Percentiles rank a stretch among this genome's conserved stretches.
These are phyloP conservation scores for Enteromius thamalakanensis DNA, from an alignment of 2,797 vertebrate species.

Conservation along the genomic window DNA sequence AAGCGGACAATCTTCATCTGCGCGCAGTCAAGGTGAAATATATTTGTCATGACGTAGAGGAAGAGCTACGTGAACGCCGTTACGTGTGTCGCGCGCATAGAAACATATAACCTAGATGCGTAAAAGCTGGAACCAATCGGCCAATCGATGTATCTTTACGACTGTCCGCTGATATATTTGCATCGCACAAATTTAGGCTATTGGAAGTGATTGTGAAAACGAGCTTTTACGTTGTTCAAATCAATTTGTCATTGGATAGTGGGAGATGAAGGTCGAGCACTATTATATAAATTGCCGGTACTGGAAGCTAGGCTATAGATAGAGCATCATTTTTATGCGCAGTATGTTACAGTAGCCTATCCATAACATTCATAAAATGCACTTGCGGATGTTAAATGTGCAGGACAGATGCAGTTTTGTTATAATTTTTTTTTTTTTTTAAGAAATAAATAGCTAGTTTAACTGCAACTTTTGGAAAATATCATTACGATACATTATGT, in stretches of 20 bases:
- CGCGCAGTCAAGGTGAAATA: constrained; percentile 46
- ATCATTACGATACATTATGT: background rate
- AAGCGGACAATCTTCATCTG: constrained; percentile 45
- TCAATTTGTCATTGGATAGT: constrained; percentile 21
- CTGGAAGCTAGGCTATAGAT: background rate
- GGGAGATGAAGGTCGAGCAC: constrained; percentile 9
- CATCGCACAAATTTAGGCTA: background rate
- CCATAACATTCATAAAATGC: background rate
- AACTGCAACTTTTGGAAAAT: background rate
- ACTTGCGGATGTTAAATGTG: background rate
- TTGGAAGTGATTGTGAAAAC: background rate
- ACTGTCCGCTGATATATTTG: constrained; percentile 6
- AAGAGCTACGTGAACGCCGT: constrained; percentile 1
- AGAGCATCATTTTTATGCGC: background rate
- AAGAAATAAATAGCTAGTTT: too few species aligned
- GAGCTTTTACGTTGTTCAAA: background rate
- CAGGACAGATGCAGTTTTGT: background rate
- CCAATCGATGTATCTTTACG: constrained; percentile 27
- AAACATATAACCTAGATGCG: background rate
- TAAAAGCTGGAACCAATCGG: constrained; percentile 12
- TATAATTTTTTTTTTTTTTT: background rate
- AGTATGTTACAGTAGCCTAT: background rate
- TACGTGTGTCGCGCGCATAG: background rate
- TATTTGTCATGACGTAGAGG: constrained; percentile 29
- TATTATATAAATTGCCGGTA: background rate